Evolutionary conservation across 2,113 vertebrate species (phyloP).

Genomic region (Alligator mississippiensis): DNA sequence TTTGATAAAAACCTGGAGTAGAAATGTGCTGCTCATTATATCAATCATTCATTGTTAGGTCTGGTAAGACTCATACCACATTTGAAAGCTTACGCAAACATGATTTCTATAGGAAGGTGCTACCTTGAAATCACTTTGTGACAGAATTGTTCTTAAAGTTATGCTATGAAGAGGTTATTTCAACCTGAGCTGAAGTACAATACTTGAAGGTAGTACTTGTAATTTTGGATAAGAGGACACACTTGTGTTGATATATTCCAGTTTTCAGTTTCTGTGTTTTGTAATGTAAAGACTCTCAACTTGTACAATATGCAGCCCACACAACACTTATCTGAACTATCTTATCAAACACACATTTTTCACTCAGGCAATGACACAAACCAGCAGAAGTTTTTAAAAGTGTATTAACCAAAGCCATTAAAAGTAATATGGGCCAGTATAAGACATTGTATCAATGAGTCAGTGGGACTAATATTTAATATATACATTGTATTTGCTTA

Average conservation of each 20-base stretch:
- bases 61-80: not conserved
- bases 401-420: not conserved
- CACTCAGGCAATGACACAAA: not conserved
- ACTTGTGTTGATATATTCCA: not conserved
- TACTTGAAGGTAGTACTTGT: not conserved
- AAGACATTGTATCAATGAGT: not conserved
- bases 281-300: not conserved
- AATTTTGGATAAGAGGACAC: not conserved
- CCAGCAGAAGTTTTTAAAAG: not conserved
- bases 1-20: not conserved
- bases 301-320: not conserved
- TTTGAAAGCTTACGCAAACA: not conserved
- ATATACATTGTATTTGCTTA: not conserved
- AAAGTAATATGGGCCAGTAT: not conserved
- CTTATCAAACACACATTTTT: not conserved
- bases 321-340: not conserved
- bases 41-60: not conserved
- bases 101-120: not conserved
- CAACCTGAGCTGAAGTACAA: not conserved
- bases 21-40: not conserved
- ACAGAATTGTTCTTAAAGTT: not conserved
- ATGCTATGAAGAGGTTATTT: not conserved
- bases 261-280: not conserved
- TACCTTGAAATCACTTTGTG: not conserved
- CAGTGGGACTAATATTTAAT: not conserved